Evolutionary conservation across 2,888 invertebrate species (phyloP), one percentile per base, ranked within the genome.

Genomic region (Drosophila merina): DNA sequence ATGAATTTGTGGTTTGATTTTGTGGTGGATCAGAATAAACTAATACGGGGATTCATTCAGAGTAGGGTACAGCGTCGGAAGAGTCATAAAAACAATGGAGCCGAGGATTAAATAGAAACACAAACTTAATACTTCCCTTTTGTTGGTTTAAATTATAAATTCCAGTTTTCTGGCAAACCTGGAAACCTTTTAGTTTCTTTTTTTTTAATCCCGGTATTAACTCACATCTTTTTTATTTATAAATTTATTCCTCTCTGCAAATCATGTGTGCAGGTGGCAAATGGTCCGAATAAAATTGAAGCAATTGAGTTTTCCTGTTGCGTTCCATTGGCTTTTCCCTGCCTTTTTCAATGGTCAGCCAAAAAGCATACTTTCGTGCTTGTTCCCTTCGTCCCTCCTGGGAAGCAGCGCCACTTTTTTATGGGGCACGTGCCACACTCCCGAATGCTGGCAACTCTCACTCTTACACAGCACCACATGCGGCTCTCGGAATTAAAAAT

Each of bases 401-500:
- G 42, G 14, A 20, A 28, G 28, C 14, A 10, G 12, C 25, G 9
- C 33, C 30, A n/a, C 30, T 44, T 55, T 72, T 72, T 66, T 72
- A 56, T 72, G 73, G 45, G 9, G 66, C 73, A 72, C 72, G 72
- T 72, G 72, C 73, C 51, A 45, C 20, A 38, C 51, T 54, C 51
- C 30, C 30, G 25, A 38, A 6, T 30, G 47, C 38, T 40, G 31
- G 40, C 40, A 14, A 26, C n/a, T 36, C 31, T 20, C 36, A 47
- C 42, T 38, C 10, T 8, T 12, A 45, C 12, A 9, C 8, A 7
- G 30, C 52, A 31, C 44, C 62, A 69, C 54, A 67, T 64, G 64
- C 64, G 42, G 72, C 49, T 51, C 66, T 28, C 38, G 55, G 71
- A 76, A 86, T 88, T 88, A 85, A 86, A 82, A 86, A 88, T 88